Conservation (phyloP, 2,113 vertebrate species). For the Tor tambroides region DNA sequence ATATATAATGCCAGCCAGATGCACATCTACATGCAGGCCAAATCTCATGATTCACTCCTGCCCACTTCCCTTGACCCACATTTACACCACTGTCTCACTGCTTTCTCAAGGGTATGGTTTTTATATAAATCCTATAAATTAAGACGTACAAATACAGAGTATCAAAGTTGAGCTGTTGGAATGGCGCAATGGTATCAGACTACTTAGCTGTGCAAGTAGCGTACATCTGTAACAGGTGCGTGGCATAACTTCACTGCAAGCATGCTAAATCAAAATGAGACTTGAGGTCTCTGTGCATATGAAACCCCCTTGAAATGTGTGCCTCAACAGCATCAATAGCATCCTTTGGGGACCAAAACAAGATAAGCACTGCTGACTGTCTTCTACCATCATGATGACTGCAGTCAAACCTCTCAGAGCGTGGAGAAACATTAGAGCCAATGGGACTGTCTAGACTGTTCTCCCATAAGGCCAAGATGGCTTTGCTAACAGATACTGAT, state of each 20-base stretch:
- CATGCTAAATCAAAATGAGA: neutral
- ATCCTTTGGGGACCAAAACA: neutral
- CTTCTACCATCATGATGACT: neutral
- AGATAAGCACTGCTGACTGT: neutral
- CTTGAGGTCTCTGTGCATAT: neutral
- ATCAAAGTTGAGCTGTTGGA: neutral
- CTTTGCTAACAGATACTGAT: conserved; percentile 12
- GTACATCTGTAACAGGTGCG: neutral
- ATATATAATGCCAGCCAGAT: conserved; percentile 28
- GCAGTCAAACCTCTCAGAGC: neutral
- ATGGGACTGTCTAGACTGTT: conserved; percentile 21
- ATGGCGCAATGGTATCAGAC: neutral
- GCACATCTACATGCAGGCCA: conserved; percentile 36
- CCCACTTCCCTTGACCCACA: conserved; percentile 33
- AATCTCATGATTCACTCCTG: neutral
- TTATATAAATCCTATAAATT: conserved; percentile 9
- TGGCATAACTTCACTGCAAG: neutral
- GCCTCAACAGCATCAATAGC: neutral
- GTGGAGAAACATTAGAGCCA: neutral
- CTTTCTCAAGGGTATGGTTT: neutral
- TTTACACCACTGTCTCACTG: conserved; percentile 2
- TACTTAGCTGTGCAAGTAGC: neutral
- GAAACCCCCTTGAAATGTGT: neutral
- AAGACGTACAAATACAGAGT: neutral
- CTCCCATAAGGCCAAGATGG: neutral